These are phyloP conservation scores for Sebastes matsubarae DNA, from an alignment of 2,797 vertebrate species.

Conservation along the genomic window DNA sequence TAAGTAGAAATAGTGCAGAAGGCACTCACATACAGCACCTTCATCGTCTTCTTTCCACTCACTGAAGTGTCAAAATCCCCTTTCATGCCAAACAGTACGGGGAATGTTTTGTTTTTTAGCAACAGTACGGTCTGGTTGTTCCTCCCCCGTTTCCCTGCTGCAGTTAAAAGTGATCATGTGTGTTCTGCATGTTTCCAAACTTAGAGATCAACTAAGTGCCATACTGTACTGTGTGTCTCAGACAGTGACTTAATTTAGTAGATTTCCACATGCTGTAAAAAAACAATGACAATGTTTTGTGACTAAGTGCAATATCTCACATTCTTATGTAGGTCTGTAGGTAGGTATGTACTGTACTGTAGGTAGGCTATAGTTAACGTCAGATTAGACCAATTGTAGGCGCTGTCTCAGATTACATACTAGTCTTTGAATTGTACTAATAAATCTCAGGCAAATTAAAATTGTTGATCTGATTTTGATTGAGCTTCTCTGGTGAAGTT, in stretches of 20 bases:
- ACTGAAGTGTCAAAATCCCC: conserved; percentile 34
- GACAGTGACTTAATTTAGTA: conserved; percentile 76
- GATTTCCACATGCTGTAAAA: conserved; percentile 75
- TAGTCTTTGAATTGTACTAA: conserved; percentile 33
- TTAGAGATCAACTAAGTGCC: conserved; percentile 80
- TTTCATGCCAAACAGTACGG: conserved; percentile 48
- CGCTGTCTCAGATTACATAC: conserved; percentile 66
- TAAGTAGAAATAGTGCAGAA: conserved; percentile 26
- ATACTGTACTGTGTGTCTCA: conserved; percentile 76
- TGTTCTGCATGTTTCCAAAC: conserved; percentile 74
- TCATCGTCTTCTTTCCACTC: conserved; percentile 36
- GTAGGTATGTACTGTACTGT: conserved; percentile 53
- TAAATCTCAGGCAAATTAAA: conserved; percentile 47
- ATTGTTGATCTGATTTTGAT: background rate
- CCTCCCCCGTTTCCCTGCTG: conserved; percentile 24
- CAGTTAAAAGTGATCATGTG: conserved; percentile 59
- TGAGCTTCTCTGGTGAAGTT: background rate
- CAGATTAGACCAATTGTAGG: conserved; percentile 16
- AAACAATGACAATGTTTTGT: conserved; percentile 61
- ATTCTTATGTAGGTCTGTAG: conserved; percentile 63
- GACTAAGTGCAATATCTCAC: conserved; percentile 83
- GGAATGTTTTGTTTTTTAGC: conserved; percentile 45
- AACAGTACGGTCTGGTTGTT: conserved; percentile 10
- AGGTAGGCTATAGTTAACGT: conserved; percentile 38
- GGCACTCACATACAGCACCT: conserved; percentile 33